Base-by-base conservation (phyloP, 2,888 invertebrate species). In the Agriopis leucophaearia region DNA sequence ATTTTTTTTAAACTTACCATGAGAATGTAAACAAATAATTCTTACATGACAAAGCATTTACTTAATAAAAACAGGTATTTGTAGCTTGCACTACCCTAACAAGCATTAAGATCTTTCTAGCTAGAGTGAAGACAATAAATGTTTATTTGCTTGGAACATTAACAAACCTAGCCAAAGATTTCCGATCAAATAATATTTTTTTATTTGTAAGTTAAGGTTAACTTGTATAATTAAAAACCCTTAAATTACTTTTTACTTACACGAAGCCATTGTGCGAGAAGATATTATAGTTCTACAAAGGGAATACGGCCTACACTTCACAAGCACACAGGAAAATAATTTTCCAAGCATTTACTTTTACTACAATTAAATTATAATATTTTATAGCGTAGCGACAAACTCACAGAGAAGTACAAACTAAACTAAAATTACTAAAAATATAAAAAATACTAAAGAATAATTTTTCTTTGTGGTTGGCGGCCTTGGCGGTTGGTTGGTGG, bases 231-330 rank as follows among this genome's bases (percentile, higher is more conserved):
- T 27, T 27, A 2, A 15, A 36, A 52, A 15, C 42, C 5, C 16
- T 16, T 16, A 44, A 40, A 44, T 35, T 51, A 15, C n/a, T 35
- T 4, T 38, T 54, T 55, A 74, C 83, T 81, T 81, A 89, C 89
- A 80, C 67, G 85, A 78, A 62, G 88, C 78, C 89, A 90, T 90
- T 65, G 83, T 75, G 74, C 82, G 80, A 36, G 79, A 72, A 15
- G 80, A 71, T 72, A 77, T 69, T 72, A 77, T 69, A 76, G 74
- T 78, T 65, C 68, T 78, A 78, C 72, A 73, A 65, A 67, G 62
- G 36, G 48, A 55, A 38, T 62, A 71, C 72, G 81, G 77, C 70
- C 73, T 77, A 70, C 78, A 74, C 78, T 80, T 84, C 42, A 80
- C 73, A 73, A 85, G 40, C 57, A 78, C 73, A 50, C 77, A 69